Evolutionary conservation across 1,140 invertebrate species (phyloP).

Genomic region (Listronotus oregonensis): DNA sequence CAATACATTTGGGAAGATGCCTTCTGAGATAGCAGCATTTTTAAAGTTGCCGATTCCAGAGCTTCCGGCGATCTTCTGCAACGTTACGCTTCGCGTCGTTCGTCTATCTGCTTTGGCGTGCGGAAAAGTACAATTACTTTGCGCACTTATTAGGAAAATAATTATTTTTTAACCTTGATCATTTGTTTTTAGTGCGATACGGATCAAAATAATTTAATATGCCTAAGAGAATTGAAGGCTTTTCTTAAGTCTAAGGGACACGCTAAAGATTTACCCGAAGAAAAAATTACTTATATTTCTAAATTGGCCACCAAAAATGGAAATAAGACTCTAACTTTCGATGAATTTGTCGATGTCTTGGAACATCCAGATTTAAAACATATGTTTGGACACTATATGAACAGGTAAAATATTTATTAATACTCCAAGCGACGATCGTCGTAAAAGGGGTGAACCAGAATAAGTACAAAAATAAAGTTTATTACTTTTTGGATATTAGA

Average conservation of each 20-base stretch:
- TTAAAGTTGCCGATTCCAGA: too few relatives aligned
- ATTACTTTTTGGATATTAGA: too few relatives aligned
- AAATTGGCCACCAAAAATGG: conserved; percentile 70
- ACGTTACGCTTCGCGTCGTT: too few relatives aligned
- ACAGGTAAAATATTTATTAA: conserved; percentile 12
- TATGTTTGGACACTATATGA: conserved; percentile 59
- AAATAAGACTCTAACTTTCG: conserved; percentile 73
- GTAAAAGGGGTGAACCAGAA: too few relatives aligned
- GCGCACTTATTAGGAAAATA: too few relatives aligned
- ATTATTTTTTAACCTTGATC: background rate
- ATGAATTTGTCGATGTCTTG: conserved; percentile 81
- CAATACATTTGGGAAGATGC: too few relatives aligned
- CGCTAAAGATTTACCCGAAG: conserved; percentile 66
- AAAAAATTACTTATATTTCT: conserved; percentile 73
- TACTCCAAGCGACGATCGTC: too few relatives aligned
- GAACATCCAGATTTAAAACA: conserved; percentile 65
- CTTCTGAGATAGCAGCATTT: too few relatives aligned
- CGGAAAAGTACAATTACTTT: too few relatives aligned
- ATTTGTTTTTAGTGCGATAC: conserved; percentile 33
- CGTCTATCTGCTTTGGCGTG: too few relatives aligned
- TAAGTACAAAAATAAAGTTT: too few relatives aligned
- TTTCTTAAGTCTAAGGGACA: conserved; percentile 19
- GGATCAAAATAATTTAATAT: conserved; percentile 27
- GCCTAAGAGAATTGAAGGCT: conserved; percentile 21
- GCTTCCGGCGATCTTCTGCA: too few relatives aligned